Evolutionary conservation across 2,113 vertebrate genomes (phyloP).

Genomic region (Sterrhoptilus dennistouni): DNA sequence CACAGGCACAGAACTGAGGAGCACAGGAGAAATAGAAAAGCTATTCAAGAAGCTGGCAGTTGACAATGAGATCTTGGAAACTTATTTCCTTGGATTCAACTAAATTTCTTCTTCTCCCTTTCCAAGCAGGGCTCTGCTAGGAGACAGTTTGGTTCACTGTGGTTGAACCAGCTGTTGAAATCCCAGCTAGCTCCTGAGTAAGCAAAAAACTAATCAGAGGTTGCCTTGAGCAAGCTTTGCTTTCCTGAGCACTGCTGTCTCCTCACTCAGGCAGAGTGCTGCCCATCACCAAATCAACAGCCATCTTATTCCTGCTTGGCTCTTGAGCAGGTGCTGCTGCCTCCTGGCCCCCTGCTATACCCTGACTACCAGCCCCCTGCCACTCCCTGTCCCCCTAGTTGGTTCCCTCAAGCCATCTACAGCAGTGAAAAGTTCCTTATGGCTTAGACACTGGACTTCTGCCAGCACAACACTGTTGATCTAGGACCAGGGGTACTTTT

Average conservation of each 20-base stretch:
- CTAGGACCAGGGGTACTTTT: not conserved
- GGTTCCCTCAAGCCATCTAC: not conserved
- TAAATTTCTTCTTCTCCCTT: not conserved
- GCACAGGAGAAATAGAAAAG: not conserved
- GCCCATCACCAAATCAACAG: not conserved
- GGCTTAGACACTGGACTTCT: not conserved
- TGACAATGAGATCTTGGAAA: not conserved
- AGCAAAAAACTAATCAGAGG: not conserved
- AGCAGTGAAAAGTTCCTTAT: not conserved
- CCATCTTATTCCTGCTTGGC: not conserved
- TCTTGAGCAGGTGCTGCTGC: not conserved
- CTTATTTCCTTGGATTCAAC: not conserved
- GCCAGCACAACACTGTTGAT: not conserved
- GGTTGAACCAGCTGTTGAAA: constrained; percentile 18
- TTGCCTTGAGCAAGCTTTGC: not conserved
- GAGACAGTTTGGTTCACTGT: not conserved
- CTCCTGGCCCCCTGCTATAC: not conserved
- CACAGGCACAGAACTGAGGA: not conserved
- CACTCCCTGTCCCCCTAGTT: rapidly evolving
- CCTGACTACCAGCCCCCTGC: not conserved
- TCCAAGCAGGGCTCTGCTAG: not conserved
- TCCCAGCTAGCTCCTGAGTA: not conserved
- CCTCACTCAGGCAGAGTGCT: not conserved
- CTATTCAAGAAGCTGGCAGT: constrained; percentile 30
- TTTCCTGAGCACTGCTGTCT: rapidly evolving